These are phyloP conservation scores for Pimephales promelas DNA, from an alignment of 2,113 vertebrate species.

Conservation along the genomic window DNA sequence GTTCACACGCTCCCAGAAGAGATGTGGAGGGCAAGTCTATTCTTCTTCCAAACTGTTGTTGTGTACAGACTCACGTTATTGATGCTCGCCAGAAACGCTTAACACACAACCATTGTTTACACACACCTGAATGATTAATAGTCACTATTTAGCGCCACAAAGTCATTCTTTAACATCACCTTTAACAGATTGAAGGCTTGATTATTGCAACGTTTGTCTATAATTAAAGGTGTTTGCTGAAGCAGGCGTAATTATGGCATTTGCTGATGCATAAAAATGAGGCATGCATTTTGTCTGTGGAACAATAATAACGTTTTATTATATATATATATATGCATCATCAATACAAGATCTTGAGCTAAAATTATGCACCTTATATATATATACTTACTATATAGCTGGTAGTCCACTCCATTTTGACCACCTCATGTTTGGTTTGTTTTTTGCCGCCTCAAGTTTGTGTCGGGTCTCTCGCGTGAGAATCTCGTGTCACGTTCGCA, in stretches of 20 bases:
- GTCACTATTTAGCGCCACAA: not conserved
- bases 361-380: too few species aligned
- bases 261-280: not conserved
- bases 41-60: not conserved
- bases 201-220: not conserved
- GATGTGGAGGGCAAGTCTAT: not conserved
- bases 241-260: not conserved
- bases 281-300: too few species aligned
- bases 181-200: not conserved
- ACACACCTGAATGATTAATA: not conserved
- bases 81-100: not conserved
- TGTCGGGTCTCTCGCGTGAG: too few species aligned
- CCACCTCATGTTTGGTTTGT: too few species aligned
- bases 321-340: too few species aligned
- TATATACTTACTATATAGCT: too few species aligned
- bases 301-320: too few species aligned
- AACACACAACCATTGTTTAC: not conserved
- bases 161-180: not conserved
- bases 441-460: too few species aligned
- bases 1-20: not conserved
- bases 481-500: too few species aligned
- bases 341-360: too few species aligned
- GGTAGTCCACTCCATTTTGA: too few species aligned
- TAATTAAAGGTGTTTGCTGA: not conserved
- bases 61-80: not conserved